phyloP scores from a whole-genome alignment of 2,797 vertebrate species.

The Phyllotis vaccarum region DNA sequence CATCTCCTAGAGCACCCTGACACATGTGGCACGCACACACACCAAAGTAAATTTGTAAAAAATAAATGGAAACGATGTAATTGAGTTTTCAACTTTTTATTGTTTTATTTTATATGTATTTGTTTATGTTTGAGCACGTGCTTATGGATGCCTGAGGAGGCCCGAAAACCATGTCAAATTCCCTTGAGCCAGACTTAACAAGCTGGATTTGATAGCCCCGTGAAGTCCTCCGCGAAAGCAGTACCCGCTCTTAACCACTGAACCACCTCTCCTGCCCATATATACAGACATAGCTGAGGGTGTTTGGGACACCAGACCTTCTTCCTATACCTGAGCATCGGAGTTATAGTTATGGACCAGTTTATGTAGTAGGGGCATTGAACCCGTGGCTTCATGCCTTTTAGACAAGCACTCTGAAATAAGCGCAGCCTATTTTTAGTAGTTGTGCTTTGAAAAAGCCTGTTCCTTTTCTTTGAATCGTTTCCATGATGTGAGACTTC shows the following conservation, averaged over 20 bases:
- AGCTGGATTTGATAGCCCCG: not conserved
- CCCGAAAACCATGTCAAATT: not conserved
- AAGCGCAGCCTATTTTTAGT: not conserved
- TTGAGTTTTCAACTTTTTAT: not conserved
- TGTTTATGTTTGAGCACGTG: not conserved
- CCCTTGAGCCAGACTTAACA: not conserved
- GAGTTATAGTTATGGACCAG: not conserved
- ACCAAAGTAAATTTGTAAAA: not conserved
- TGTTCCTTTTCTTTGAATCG: not conserved
- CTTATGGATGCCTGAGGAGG: not conserved
- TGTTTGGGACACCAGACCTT: not conserved
- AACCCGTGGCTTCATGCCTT: not conserved
- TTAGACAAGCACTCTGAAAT: not conserved
- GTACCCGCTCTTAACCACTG: not conserved
- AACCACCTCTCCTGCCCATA: not conserved
- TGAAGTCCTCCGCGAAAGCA: not conserved
- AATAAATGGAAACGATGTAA: not conserved
- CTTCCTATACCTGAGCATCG: not conserved
- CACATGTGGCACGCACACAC: too few species aligned
- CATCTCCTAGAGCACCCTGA: too few species aligned
- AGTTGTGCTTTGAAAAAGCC: not conserved
- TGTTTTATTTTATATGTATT: not conserved
- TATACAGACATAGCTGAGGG: not conserved
- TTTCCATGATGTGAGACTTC: not conserved
- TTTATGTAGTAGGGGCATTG: not conserved